These are phyloP conservation scores for Eupelmus urozonus DNA, from an alignment of 2,888 invertebrate genomes.

Conservation along the genomic window DNA sequence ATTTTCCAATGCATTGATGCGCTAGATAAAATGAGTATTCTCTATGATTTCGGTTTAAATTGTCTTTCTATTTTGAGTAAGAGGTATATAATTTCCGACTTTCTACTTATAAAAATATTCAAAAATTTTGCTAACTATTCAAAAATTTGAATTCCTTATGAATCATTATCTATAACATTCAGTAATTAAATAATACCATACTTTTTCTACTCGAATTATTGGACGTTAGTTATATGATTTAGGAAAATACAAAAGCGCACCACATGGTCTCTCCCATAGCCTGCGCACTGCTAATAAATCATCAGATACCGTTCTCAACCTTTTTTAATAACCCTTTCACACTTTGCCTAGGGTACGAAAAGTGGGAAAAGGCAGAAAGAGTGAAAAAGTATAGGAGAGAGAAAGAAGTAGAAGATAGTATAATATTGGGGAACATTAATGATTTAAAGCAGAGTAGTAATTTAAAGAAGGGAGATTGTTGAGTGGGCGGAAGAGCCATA, in stretches of 20 bases:
- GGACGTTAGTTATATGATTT: constrained; percentile 61
- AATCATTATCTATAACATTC: too few species aligned
- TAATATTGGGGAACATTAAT: constrained; percentile 14
- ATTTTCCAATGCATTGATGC: too few species aligned
- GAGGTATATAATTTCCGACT: too few species aligned
- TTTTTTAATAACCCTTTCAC: constrained; percentile 62
- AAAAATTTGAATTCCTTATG: too few species aligned
- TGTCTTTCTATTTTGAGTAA: too few species aligned
- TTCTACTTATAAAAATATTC: too few species aligned
- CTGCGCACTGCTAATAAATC: constrained; percentile 67
- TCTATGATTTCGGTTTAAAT: too few species aligned
- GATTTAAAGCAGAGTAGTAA: neutral
- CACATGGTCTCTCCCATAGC: constrained; percentile 69
- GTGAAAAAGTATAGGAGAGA: constrained; percentile 48
- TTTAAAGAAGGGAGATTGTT: constrained; percentile 32
- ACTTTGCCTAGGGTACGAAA: constrained; percentile 36
- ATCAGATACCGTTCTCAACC: constrained; percentile 64
- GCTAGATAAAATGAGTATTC: too few species aligned
- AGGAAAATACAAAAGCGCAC: constrained; percentile 67
- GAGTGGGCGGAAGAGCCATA: constrained; percentile 62
- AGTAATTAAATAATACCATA: too few species aligned
- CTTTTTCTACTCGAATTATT: constrained; percentile 1
- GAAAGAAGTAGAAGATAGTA: constrained; percentile 19
- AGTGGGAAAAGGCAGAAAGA: constrained; percentile 47
- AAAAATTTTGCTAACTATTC: too few species aligned